These are phyloP conservation scores for Chaenocephalus aceratus DNA, from an alignment of 2,113 vertebrate genomes.

Conservation along the genomic window DNA sequence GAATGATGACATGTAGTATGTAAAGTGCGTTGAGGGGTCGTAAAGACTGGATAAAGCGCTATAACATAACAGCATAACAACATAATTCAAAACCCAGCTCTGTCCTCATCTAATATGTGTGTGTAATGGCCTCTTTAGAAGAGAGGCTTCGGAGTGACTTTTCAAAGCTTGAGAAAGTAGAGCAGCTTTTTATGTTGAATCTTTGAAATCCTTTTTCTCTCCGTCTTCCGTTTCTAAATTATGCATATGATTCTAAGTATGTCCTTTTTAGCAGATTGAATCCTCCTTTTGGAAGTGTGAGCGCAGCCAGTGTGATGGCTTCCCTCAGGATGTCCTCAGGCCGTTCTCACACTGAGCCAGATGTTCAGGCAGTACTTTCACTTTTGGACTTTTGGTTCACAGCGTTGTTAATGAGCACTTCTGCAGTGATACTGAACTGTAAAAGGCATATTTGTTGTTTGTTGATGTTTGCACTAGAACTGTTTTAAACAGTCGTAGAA, in stretches of 20 bases:
- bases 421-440: background rate
- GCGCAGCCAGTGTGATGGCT: slow-evolving; percentile 29
- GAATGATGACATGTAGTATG: no score
- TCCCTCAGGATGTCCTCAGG: slow-evolving; percentile 33
- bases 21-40: no score
- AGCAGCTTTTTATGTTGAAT: slow-evolving; percentile 45
- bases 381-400: background rate
- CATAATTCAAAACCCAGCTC: background rate
- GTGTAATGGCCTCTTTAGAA: slow-evolving; percentile 26
- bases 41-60: no score
- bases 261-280: slow-evolving; percentile 29
- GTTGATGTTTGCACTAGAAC: no score
- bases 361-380: background rate
- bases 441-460: background rate
- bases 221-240: slow-evolving; percentile 46
- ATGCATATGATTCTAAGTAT: slow-evolving; percentile 55
- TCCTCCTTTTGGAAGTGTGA: slow-evolving; percentile 25
- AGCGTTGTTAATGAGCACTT: background rate
- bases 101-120: slow-evolving; percentile 5
- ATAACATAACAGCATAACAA: background rate
- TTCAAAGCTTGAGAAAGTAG: slow-evolving; percentile 57
- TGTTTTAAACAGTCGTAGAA: background rate
- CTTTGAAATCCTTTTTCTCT: slow-evolving; percentile 41
- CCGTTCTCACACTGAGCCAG: background rate
- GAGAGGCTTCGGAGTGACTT: slow-evolving; percentile 24